Percentiles rank a stretch among this genome's conserved stretches.
Conservation (phyloP, 2,113 vertebrate genomes). For the Chaetodon trifascialis region DNA sequence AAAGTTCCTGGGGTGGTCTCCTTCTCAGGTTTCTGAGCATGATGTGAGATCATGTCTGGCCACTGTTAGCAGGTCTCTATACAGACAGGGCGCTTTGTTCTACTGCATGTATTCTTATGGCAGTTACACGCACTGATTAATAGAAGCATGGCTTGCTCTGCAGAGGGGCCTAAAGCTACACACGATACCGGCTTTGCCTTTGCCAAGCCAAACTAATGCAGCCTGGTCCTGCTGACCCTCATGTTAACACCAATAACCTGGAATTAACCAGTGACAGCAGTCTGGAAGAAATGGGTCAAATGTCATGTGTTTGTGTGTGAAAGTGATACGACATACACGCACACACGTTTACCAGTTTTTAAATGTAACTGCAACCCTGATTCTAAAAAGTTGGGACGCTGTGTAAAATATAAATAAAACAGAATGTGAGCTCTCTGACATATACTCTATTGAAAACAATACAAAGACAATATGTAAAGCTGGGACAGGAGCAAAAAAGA, state of each 20-base stretch:
- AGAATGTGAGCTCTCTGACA: no score
- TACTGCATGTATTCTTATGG: slow-evolving; percentile 61
- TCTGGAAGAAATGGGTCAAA: background rate
- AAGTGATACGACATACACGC: no score
- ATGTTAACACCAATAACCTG: background rate
- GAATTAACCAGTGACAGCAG: background rate
- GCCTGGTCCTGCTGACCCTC: slow-evolving; percentile 14
- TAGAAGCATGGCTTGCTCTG: slow-evolving; percentile 35
- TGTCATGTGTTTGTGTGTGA: background rate
- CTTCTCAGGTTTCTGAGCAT: slow-evolving; percentile 67
- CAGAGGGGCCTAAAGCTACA: slow-evolving; percentile 39
- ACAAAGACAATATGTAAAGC: no score
- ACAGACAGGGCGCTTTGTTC: slow-evolving; percentile 69
- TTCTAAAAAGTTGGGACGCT: no score
- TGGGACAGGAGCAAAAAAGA: no score
- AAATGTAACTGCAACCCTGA: no score
- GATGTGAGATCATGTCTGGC: slow-evolving; percentile 78
- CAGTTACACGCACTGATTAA: slow-evolving; percentile 70
- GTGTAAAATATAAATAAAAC: no score
- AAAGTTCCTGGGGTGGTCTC: slow-evolving; percentile 69
- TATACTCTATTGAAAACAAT: no score
- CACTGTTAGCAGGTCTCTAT: slow-evolving; percentile 56
- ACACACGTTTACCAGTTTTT: no score
- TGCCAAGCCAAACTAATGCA: slow-evolving; percentile 31
- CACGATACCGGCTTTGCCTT: slow-evolving; percentile 28